Base-by-base conservation (phyloP, 2,113 vertebrate species). In the Laticauda colubrina region DNA sequence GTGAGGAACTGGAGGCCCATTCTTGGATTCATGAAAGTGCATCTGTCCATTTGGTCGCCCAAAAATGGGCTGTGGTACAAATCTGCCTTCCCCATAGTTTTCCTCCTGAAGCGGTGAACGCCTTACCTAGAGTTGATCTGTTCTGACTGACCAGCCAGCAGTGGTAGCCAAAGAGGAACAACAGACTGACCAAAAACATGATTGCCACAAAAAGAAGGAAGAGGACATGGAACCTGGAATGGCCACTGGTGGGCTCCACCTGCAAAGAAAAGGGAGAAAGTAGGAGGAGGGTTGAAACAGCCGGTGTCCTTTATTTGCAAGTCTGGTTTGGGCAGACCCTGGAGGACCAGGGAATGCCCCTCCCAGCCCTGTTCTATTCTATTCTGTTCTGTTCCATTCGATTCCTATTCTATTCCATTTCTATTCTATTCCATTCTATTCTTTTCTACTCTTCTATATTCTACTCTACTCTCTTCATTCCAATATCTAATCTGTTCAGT, bases 161-260 rank as follows among this genome's bases (percentile, higher is more conserved):
- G 91, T 99, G 99, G 96, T 99, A 99, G 93, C 98, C 98, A 95
- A 99, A 99, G 29, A 99, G 98, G 96, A 99, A 99, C 98, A 99
- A 97, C 91, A 99, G 98, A 98, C 99, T 99, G 51, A 99, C 98
- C 29, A 99, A 99, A 97, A 99, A 99, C 99, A 99, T 99, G 97
- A 99, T 96, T 0, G 99, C 98, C 97, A 99, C 98, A 93, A 99
- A 99, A 96, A 99, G 98, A 75, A 99, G 98, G 96, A 99, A 99
- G 93, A 99, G 98, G 89, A 99, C 97, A 5, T 99, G 99, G 95
- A 99, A 99, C 97, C 99, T 99, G 94, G 98, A 99, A 2, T 97
- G 98, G 10, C 97, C 98, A 45, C 98, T 99, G 53, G 98, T 97
- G 93, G 99, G 97, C 21, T 98, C 91, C 1, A 2, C 21, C 91